Percentiles rank a stretch among this genome's conserved stretches.
Evolutionary conservation across 2,113 vertebrate genomes (phyloP).

Genomic region (Pagrus major): DNA sequence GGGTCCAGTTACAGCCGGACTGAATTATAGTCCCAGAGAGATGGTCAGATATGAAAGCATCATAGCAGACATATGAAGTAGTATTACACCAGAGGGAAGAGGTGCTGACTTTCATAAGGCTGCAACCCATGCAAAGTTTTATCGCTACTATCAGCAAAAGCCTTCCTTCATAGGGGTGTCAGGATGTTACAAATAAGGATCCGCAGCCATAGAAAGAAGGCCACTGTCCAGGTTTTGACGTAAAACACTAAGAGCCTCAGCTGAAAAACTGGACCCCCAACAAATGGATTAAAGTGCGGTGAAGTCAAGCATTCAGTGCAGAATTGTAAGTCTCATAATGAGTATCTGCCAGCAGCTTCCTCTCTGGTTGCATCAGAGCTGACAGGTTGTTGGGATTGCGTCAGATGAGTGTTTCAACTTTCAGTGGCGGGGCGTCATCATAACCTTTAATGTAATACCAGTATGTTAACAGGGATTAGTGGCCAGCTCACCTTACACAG

Average conservation of each 20-base stretch:
- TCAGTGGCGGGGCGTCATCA: constrained; percentile 40
- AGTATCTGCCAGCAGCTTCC: background rate
- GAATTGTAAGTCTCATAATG: background rate
- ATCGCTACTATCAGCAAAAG: too few species aligned
- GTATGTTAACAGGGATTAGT: constrained; percentile 68
- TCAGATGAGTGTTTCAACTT: constrained; percentile 36
- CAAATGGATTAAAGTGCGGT: background rate
- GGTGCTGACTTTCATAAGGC: background rate
- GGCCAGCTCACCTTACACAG: constrained; percentile 42
- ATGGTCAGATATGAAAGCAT: constrained; percentile 24
- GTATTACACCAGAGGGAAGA: background rate
- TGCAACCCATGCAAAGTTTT: background rate
- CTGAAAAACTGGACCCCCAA: background rate
- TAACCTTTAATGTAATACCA: constrained; percentile 70
- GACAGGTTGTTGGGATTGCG: constrained; percentile 11
- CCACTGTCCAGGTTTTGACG: background rate
- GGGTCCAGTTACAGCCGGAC: constrained; percentile 59
- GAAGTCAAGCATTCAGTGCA: background rate
- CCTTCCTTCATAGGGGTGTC: background rate
- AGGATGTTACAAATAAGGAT: background rate
- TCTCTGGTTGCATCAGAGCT: constrained; percentile 30
- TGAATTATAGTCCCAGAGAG: constrained; percentile 39
- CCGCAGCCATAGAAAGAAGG: background rate
- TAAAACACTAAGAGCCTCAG: background rate
- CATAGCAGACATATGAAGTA: constrained; percentile 10